Percentiles rank a stretch among this genome's conserved stretches.
Evolutionary conservation across 2,797 vertebrate genomes (phyloP).

Genomic region (Esox lucius): DNA sequence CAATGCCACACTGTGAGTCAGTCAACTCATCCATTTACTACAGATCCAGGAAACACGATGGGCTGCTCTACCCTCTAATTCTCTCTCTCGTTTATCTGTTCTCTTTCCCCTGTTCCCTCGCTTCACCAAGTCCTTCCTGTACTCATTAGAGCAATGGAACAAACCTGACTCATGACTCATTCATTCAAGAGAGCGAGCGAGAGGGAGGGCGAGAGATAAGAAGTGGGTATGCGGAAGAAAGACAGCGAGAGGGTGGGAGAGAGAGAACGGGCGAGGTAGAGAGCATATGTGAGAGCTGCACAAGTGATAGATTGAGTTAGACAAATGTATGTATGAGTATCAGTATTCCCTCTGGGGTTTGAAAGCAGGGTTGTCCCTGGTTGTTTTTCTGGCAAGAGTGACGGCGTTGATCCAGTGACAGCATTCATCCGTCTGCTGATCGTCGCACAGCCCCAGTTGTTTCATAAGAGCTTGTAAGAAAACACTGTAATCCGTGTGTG

Average conservation of each 20-base stretch:
- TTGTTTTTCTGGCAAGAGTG: not conserved
- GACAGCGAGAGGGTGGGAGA: conserved; percentile 13
- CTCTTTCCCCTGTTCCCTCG: conserved; percentile 6
- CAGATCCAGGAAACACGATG: not conserved
- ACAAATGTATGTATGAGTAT: conserved; percentile 36
- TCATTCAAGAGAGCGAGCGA: conserved; percentile 5
- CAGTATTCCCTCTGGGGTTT: conserved; percentile 21
- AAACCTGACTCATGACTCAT: conserved; percentile 8
- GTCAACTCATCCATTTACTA: not conserved
- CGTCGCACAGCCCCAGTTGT: not conserved
- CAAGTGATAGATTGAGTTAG: conserved; percentile 22
- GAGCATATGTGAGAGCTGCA: conserved; percentile 22
- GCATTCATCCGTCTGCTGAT: not conserved
- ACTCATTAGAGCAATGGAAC: conserved; percentile 3
- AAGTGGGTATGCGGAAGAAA: too few relatives aligned
- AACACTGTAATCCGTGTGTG: not conserved
- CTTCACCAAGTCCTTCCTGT: not conserved
- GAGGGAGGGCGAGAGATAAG: not conserved
- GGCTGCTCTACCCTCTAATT: conserved; percentile 42
- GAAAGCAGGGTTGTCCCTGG: not conserved
- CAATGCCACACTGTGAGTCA: not conserved
- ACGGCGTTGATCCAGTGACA: not conserved
- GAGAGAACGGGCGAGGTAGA: not conserved
- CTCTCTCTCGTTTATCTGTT: conserved; percentile 21
- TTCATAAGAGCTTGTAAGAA: conserved; percentile 27